Conservation (phyloP, 2,113 vertebrate genomes). For the Vulpes vulpes region DNA sequence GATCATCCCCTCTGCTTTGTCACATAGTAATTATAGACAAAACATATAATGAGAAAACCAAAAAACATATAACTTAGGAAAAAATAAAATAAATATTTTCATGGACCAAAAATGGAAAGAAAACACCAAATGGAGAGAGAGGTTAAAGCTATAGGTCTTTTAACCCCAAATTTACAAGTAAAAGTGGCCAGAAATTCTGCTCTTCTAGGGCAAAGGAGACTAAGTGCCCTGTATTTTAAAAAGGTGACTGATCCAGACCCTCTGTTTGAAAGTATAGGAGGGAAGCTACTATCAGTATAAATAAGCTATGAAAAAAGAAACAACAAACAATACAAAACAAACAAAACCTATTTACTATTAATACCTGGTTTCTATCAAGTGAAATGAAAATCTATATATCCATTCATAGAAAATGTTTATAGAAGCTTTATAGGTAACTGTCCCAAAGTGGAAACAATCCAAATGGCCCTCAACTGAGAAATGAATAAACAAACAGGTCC, state of each 20-base stretch:
- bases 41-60: not conserved
- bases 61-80: not conserved
- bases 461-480: not conserved
- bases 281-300: not conserved
- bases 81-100: constrained; percentile 8
- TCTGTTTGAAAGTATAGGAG: not conserved
- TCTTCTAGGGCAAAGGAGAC: not conserved
- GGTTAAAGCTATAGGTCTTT: not conserved
- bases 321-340: not conserved
- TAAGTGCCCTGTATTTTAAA: not conserved
- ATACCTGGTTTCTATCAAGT: not conserved
- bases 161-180: not conserved
- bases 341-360: not conserved
- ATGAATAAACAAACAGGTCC: not conserved
- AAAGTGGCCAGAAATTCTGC: not conserved
- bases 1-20: not conserved
- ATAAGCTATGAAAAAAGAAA: not conserved
- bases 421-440: not conserved
- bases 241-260: not conserved
- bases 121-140: not conserved
- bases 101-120: not conserved
- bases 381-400: not conserved
- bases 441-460: not conserved
- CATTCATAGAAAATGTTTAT: not conserved
- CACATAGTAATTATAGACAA: not conserved